Conservation (phyloP, 2,113 vertebrate genomes). For the Nipponia nippon region DNA sequence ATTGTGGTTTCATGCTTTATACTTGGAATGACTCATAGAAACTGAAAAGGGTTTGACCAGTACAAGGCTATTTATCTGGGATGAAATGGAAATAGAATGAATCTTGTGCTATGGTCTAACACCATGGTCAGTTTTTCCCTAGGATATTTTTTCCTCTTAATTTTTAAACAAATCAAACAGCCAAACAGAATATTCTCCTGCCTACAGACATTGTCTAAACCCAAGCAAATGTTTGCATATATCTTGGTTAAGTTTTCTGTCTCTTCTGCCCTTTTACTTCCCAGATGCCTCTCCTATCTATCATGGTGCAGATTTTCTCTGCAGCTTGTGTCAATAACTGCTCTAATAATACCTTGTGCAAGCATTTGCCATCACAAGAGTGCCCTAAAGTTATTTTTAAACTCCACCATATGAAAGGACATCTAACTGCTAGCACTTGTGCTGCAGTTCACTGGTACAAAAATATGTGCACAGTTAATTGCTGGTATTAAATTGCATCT, state of each 20-base stretch:
- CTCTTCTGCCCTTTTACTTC: not conserved
- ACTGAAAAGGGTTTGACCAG: not conserved
- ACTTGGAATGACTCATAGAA: not conserved
- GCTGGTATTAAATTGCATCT: conserved; percentile 39
- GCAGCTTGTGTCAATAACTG: conserved; percentile 1
- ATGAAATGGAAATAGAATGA: not conserved
- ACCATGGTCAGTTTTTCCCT: not conserved
- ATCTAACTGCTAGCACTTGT: not conserved
- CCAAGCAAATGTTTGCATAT: not conserved
- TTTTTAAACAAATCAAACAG: not conserved
- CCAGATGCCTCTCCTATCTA: not conserved
- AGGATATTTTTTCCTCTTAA: not conserved
- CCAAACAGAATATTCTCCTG: not conserved
- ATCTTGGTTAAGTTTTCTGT: not conserved
- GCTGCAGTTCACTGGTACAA: not conserved
- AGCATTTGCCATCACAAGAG: conserved; percentile 10
- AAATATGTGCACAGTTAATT: conserved; percentile 28
- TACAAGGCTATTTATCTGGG: not conserved
- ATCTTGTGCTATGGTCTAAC: not conserved
- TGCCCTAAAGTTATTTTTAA: conserved; percentile 37
- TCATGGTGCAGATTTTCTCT: not conserved
- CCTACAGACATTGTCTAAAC: not conserved
- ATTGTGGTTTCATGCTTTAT: not conserved
- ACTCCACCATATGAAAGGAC: not conserved
- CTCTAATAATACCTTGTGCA: conserved; percentile 40